Base-by-base conservation (phyloP, 2,888 invertebrate species). In the Chironomus tentans region DNA sequence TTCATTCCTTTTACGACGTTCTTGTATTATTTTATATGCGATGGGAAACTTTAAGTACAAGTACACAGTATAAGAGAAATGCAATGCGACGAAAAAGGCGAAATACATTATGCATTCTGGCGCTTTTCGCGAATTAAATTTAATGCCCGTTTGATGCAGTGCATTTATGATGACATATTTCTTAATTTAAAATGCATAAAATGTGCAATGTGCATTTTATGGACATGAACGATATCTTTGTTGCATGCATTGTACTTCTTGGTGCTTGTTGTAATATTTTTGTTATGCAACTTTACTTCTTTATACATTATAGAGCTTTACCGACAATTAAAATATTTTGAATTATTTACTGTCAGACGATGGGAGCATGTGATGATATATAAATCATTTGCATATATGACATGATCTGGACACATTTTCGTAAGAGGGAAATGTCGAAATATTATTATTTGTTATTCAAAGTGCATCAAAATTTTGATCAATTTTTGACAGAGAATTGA, bases 41-140 rank as follows among this genome's bases (percentile, higher is more conserved):
- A 65, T 65, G 65, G 21, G 21, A 65, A 65, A 65, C 21, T 65
- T 21, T 21, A 65, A 65, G 21, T 21, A 62, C 12, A 21, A 62
- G 18, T 12, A 62, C 10, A 62, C n/a, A 6, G 21, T 4, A 22
- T 12, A 62, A 6, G 10, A 22, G 22, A 21, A 65, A 65, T 38
- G 18, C 56, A 56, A 56, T 56, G 56, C 56, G 65, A 65, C 65
- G 22, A 65, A 24, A 65, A 24, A 21, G 65, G 65, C 12, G 21
- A 24, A 22, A 24, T 21, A 71, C 46, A 71, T 71, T 71, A 71
- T 71, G 71, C 71, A 71, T 56, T 71, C 56, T 15, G 71, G 71
- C 71, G 71, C 71, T 71, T 71, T 71, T 65, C 21, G 65, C 13
- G 71, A 56, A 71, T 71, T 71, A 71, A 71, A 71, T 71, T 71